Evolutionary conservation across 2,888 invertebrate species (phyloP).

Genomic region (Polyommatus icarus): DNA sequence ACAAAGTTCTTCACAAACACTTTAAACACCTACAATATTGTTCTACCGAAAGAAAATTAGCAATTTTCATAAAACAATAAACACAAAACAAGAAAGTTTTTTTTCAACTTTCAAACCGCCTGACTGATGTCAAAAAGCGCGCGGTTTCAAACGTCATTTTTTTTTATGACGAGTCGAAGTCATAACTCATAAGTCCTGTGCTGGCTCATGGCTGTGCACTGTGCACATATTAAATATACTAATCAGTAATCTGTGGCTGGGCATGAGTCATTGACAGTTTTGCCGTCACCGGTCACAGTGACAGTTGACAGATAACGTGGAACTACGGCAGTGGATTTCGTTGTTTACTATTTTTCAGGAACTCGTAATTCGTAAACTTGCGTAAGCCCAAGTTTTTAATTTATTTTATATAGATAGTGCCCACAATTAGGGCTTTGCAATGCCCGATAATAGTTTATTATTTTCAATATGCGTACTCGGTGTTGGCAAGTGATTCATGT

Average conservation of each 20-base stretch:
- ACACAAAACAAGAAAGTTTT: neutral
- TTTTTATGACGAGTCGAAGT: neutral
- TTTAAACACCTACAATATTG: neutral
- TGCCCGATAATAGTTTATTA: conserved; percentile 66
- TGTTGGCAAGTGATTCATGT: conserved; percentile 69
- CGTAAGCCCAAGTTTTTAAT: conserved; percentile 48
- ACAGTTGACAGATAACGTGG: conserved; percentile 50
- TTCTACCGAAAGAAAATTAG: neutral
- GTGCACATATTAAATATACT: no score
- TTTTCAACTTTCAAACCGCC: neutral
- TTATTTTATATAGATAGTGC: conserved; percentile 58
- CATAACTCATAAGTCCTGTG: no score
- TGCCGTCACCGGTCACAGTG: conserved; percentile 10
- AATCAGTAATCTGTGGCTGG: no score
- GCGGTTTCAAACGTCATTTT: neutral
- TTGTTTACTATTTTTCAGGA: conserved; percentile 39
- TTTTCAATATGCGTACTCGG: conserved; percentile 73
- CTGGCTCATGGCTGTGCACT: no score
- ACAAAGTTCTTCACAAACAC: neutral
- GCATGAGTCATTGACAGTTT: neutral
- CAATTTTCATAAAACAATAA: conserved; percentile 8
- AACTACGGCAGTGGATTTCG: conserved; percentile 42
- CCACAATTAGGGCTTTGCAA: conserved; percentile 55
- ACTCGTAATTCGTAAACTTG: conserved; percentile 33
- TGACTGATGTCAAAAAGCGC: conserved; percentile 18